These are phyloP conservation scores for Ditula angustiorana DNA, from an alignment of 2,888 invertebrate species.

Conservation along the genomic window DNA sequence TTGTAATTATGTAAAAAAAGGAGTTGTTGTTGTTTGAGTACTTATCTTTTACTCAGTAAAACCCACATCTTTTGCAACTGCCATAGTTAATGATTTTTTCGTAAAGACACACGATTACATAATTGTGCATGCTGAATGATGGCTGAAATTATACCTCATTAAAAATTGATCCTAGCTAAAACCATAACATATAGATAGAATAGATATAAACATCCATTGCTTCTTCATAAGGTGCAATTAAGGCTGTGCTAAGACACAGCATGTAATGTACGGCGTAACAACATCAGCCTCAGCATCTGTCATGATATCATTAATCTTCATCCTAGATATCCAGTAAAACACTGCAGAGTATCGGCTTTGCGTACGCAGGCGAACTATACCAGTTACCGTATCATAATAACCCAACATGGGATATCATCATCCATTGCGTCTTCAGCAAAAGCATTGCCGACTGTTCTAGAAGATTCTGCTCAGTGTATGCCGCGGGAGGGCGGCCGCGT, in stretches of 20 bases:
- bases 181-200: no score
- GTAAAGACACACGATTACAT: no score
- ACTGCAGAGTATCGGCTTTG: not conserved
- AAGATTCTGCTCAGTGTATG: not conserved
- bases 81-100: no score
- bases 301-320: not conserved
- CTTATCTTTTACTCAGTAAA: no score
- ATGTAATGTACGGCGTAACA: conserved; percentile 9
- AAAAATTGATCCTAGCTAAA: no score
- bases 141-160: no score
- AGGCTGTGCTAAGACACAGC: not conserved
- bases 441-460: not conserved
- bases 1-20: no score
- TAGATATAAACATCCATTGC: not conserved
- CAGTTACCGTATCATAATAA: not conserved
- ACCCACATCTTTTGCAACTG: no score
- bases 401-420: not conserved
- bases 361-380: conserved; percentile 3
- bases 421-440: not conserved
- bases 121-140: no score
- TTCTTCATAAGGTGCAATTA: not conserved
- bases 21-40: no score
- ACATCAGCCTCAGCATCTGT: not conserved
- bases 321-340: not conserved
- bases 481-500: not conserved